A percentile compares a stretch with the other conserved stretches of the same genome.
phyloP scores from a whole-genome alignment of 2,797 vertebrate genomes.

The Sparidentex hasta region DNA sequence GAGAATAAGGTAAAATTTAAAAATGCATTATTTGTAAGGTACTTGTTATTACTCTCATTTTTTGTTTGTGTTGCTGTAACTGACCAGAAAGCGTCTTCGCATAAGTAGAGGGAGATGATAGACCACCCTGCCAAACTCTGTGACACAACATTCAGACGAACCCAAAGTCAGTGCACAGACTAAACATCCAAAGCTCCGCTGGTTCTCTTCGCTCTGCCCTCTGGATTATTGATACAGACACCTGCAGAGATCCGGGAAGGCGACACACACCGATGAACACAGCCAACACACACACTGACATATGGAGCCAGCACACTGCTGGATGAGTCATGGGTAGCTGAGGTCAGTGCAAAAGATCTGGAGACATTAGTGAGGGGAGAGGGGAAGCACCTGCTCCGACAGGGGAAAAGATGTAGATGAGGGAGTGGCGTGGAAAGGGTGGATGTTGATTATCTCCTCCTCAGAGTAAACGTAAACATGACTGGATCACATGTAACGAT shows the following conservation, averaged over 20 bases:
- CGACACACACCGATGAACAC: conserved; percentile 58
- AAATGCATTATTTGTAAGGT: background rate
- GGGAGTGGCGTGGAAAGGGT: background rate
- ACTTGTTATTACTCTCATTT: too few species aligned
- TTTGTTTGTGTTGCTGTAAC: background rate
- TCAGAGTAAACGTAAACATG: background rate
- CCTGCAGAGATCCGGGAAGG: conserved; percentile 72
- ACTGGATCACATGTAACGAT: background rate
- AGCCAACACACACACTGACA: conserved; percentile 64
- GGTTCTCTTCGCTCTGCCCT: conserved; percentile 53
- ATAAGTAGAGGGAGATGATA: background rate
- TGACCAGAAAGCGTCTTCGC: background rate
- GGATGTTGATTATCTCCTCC: background rate
- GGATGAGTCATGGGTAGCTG: conserved; percentile 80
- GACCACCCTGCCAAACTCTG: conserved; percentile 1
- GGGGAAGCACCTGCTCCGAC: conserved; percentile 72
- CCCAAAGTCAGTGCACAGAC: background rate
- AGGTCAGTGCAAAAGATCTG: conserved; percentile 74
- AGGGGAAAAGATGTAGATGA: conserved; percentile 1
- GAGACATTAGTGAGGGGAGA: conserved; percentile 63
- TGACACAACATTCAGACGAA: conserved; percentile 24
- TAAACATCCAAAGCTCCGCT: conserved; percentile 37
- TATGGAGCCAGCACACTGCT: conserved; percentile 53
- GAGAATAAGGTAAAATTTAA: background rate
- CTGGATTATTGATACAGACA: conserved; percentile 79